A percentile compares a stretch with the other conserved stretches of the same genome.
Conservation (phyloP, 2,888 invertebrate genomes). For the Automeris io region DNA sequence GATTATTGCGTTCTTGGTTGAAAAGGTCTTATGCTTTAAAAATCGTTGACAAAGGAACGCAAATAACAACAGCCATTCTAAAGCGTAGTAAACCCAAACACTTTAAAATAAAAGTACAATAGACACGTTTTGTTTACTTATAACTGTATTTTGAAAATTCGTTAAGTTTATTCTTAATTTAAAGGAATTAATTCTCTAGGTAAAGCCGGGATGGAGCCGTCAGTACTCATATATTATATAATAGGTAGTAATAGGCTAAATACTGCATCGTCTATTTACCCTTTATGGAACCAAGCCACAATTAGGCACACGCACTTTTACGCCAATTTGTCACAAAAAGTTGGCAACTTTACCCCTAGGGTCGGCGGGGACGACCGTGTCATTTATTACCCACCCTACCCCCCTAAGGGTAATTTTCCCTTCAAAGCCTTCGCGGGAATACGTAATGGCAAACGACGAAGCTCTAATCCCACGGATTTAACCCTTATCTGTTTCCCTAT, state of each 20-base stretch:
- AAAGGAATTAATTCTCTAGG: no score
- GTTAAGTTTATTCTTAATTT: no score
- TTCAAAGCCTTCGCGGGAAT: conserved; percentile 70
- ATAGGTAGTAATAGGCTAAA: conserved; percentile 2
- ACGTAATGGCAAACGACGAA: conserved; percentile 67
- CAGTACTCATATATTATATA: no score
- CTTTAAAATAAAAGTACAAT: no score
- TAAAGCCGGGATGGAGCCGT: no score
- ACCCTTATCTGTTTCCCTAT: conserved; percentile 41
- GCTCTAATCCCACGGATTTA: conserved; percentile 63
- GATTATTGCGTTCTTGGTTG: no score
- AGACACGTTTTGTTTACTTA: no score
- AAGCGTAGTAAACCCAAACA: no score
- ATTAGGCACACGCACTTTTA: conserved; percentile 58
- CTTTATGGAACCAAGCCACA: conserved; percentile 7
- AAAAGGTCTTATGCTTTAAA: no score
- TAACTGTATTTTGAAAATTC: no score
- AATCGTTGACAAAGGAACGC: no score
- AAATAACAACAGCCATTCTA: no score
- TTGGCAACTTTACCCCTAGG: conserved; percentile 58
- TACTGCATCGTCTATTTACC: conserved; percentile 8
- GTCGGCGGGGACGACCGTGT: conserved; percentile 32
- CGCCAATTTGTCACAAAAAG: conserved; percentile 74
- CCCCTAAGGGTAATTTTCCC: conserved; percentile 63
- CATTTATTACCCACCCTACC: conserved; percentile 57